A percentile compares a stretch with the other conserved stretches of the same genome.
Conservation (phyloP, 1,140 invertebrate genomes). For the Conus ventricosus region DNA sequence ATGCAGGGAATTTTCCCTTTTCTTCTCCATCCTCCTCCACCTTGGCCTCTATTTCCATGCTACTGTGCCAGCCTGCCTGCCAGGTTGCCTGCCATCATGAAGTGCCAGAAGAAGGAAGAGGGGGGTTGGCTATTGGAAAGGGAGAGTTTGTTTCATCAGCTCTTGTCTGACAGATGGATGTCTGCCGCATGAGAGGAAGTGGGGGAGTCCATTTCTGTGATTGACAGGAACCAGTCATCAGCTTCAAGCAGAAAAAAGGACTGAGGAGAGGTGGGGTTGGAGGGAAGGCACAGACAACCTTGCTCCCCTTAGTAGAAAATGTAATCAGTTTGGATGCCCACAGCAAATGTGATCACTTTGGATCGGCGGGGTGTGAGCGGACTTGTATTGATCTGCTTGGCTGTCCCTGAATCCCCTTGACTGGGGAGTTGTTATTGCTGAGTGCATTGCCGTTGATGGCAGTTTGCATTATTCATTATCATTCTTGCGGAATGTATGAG, state of each 20-base stretch:
- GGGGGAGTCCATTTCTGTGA: conserved; percentile 30
- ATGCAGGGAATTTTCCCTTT: conserved; percentile 29
- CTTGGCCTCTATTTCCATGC: not conserved
- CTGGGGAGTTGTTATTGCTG: not conserved
- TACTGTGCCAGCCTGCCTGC: not conserved
- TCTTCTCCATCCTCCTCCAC: not conserved
- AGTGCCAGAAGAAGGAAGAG: not conserved
- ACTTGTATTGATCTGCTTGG: conserved; percentile 3
- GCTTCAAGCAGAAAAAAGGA: not conserved
- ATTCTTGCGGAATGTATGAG: too few species aligned
- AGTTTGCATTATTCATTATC: not conserved
- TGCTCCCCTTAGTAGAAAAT: not conserved
- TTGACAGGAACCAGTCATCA: conserved; percentile 31
- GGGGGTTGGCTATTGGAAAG: not conserved
- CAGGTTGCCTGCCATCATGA: not conserved
- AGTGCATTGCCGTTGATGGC: not conserved
- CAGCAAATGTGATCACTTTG: conserved; percentile 4
- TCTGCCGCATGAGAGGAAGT: not conserved
- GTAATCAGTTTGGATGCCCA: conserved; percentile 22
- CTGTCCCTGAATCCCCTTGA: not conserved
- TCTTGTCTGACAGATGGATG: conserved; percentile 20
- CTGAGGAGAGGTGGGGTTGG: not conserved
- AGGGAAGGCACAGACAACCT: not conserved
- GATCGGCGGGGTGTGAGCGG: not conserved
- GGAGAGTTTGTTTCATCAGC: conserved; percentile 11